Evolutionary conservation across 2,888 invertebrate species (phyloP).

Genomic region (Volucella zonaria): DNA sequence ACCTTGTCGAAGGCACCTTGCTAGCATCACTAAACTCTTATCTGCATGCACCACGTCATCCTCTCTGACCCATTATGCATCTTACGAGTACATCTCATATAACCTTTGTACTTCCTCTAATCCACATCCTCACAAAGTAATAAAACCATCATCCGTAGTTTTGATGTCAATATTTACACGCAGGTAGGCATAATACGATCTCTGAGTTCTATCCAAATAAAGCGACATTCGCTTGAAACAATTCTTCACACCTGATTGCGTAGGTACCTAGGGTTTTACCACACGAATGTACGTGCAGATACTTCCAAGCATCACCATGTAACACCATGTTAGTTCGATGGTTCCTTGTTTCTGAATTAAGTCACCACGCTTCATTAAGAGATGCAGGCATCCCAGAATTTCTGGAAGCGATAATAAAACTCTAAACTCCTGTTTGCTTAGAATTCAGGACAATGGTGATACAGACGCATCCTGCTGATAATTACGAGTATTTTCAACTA

Average conservation of each 20-base stretch:
- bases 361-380: constrained; percentile 32
- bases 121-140: constrained; percentile 33
- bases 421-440: constrained; percentile 54
- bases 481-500: constrained; percentile 33
- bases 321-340: neutral
- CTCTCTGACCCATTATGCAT: constrained; percentile 45
- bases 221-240: constrained; percentile 53
- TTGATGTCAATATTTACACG: constrained; percentile 72
- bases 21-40: constrained; percentile 47
- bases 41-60: constrained; percentile 17
- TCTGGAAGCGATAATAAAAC: constrained; percentile 60
- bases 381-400: constrained; percentile 30
- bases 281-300: constrained; percentile 35
- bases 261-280: constrained; percentile 48
- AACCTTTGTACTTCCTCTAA: constrained; percentile 17
- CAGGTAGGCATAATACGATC: constrained; percentile 57
- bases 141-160: constrained; percentile 71
- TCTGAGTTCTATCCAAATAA: constrained; percentile 24
- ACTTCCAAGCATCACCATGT: constrained; percentile 8
- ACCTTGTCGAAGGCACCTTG: neutral
- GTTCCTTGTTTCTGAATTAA: too few species aligned
- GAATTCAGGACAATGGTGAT: constrained; percentile 50
- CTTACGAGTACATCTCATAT: constrained; percentile 26
- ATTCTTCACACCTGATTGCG: constrained; percentile 69
- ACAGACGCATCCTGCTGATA: constrained; percentile 55